Evolutionary conservation across 2,888 invertebrate genomes (phyloP), one percentile per base, ranked within the genome.

Genomic region (Crioceris asparagi): DNA sequence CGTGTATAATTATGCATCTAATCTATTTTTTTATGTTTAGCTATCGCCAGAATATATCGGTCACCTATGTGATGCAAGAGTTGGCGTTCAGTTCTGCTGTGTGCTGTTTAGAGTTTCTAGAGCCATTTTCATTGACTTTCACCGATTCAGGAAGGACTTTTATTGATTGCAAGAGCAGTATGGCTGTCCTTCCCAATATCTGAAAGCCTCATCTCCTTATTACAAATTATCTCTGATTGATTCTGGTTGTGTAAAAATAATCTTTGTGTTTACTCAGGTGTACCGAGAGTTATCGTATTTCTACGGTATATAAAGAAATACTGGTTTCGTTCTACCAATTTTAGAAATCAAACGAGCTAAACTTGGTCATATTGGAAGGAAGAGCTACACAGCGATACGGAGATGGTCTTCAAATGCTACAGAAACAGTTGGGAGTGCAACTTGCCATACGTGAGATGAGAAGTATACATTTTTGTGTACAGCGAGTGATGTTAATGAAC

Each of bases 81-180:
- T 75, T 96, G 76, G 88, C 84, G 62, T 92, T 93, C 75, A 77
- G 79, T 59, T 79, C 82, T 54, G 70, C 69, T 62, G 80, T 81
- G 65, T 84, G 87, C 67, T 87, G 86, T 69, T 69, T 79, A 67
- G 83, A 87, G 65, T 94, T 93, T 79, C 75, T 94, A 64, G 75
- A 74, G 64, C 80, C 82, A 59, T 83, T 85, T 67, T 78, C 77
- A 67, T 74, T 90, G 61, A 72, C 72, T 57, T 81, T 78, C 69
- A 70, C 74, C 64, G 81, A 79, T 68, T 62, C 69, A 57, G 71
- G 74, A 67, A 74, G 76, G 56, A 75, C 72, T 61, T 77, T 75
- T 67, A 75, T 93, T 66, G 92, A 93, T 80, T 92, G 92, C 77
- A 93, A 92, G 75, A 75, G 75, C 64, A 82, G 81, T 68, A 72